Conservation (phyloP, 1,140 invertebrate species). For the Megalopta genalis region DNA sequence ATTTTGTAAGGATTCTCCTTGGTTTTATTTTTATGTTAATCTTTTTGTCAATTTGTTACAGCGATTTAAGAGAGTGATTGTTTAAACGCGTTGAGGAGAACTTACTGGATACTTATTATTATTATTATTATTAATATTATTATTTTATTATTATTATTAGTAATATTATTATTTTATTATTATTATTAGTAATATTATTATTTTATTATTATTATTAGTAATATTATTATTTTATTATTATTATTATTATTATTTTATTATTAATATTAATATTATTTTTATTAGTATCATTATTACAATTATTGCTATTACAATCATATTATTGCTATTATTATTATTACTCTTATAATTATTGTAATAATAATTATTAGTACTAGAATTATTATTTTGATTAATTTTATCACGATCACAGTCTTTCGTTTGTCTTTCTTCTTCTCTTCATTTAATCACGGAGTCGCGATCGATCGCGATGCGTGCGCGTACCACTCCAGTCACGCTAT, state of each 20-base stretch:
- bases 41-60: conserved; percentile 54
- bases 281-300: conserved; percentile 61
- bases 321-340: conserved; percentile 64
- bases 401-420: conserved; percentile 35
- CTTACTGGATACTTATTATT: conserved; percentile 63
- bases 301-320: conserved; percentile 6
- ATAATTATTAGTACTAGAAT: conserved; percentile 68
- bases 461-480: conserved; percentile 44
- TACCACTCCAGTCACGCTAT: too few relatives aligned
- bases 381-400: conserved; percentile 43
- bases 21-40: conserved; percentile 59
- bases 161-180: conserved; percentile 61
- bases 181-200: conserved; percentile 60
- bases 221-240: conserved; percentile 64
- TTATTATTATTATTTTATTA: conserved; percentile 60
- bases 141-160: conserved; percentile 64
- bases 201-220: conserved; percentile 56
- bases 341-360: conserved; percentile 61
- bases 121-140: conserved; percentile 62
- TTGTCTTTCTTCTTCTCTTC: neutral
- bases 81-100: conserved; percentile 62
- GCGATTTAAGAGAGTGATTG: conserved; percentile 60
- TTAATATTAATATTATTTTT: conserved; percentile 59
- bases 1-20: conserved; percentile 75
- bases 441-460: neutral